These are phyloP conservation scores for Planiliza haematocheilus DNA, from an alignment of 2,113 vertebrate species.

Conservation along the genomic window DNA sequence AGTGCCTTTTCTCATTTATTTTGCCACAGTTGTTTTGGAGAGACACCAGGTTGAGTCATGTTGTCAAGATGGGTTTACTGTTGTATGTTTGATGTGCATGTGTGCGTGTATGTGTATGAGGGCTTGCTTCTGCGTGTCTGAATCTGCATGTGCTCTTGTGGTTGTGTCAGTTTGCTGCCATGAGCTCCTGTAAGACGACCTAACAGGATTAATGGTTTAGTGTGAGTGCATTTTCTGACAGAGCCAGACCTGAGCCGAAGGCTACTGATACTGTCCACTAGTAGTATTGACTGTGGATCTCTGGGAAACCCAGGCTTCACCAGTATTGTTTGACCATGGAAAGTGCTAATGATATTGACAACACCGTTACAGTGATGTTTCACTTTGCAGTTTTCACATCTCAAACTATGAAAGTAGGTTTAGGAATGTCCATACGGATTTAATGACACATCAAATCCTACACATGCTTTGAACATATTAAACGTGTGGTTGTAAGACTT, in stretches of 20 bases:
- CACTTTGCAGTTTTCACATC: conserved; percentile 21
- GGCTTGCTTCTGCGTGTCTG: background rate
- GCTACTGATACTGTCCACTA: conserved; percentile 8
- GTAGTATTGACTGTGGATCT: conserved; percentile 4
- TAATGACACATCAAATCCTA: too few relatives aligned
- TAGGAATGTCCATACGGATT: too few relatives aligned
- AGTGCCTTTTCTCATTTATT: conserved; percentile 73
- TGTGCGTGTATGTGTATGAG: conserved; percentile 22
- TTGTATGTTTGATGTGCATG: conserved; percentile 25
- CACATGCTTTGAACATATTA: background rate
- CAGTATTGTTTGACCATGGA: conserved; percentile 10
- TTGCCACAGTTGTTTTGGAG: background rate
- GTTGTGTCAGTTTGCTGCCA: conserved; percentile 55
- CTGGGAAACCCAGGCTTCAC: background rate
- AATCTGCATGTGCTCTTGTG: conserved; percentile 55
- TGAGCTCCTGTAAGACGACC: conserved; percentile 62
- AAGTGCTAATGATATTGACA: conserved; percentile 6
- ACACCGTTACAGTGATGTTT: background rate
- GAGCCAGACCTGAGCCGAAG: conserved; percentile 30
- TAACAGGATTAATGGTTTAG: conserved; percentile 76
- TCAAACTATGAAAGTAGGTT: background rate
- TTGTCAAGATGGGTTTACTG: conserved; percentile 18
- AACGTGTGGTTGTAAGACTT: background rate
- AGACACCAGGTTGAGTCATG: conserved; percentile 19
- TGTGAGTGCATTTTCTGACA: conserved; percentile 27